Evolutionary conservation across 2,797 vertebrate genomes (phyloP).

Genomic region (Melanitta fusca): DNA sequence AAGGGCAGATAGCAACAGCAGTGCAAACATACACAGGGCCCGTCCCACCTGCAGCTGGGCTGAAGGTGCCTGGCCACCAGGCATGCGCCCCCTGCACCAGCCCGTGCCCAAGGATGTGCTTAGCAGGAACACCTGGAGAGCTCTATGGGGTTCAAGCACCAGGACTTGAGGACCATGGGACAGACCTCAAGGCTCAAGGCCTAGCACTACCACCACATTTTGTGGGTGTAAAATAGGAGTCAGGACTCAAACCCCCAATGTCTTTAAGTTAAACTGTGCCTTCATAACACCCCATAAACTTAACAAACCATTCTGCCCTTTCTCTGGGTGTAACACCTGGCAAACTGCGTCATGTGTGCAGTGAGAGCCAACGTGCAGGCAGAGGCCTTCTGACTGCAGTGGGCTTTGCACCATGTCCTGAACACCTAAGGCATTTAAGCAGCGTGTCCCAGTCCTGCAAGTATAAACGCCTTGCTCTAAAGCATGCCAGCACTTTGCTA

Average conservation of each 20-base stretch:
- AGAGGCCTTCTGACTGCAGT: not conserved
- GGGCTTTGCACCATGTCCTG: not conserved
- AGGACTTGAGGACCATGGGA: not conserved
- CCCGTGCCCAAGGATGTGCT: not conserved
- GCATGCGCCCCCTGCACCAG: not conserved
- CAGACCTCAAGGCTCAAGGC: not conserved
- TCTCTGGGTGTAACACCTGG: not conserved
- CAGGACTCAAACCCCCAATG: not conserved
- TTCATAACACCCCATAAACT: not conserved
- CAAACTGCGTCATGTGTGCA: not conserved
- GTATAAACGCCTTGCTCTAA: not conserved
- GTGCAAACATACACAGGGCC: not conserved
- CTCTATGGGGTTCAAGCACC: not conserved
- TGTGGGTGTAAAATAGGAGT: not conserved
- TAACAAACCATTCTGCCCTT: not conserved
- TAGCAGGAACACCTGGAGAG: not conserved
- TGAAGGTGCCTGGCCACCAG: not conserved
- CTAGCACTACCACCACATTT: not conserved
- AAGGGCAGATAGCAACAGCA: not conserved
- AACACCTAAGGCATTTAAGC: not conserved
- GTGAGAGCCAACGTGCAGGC: not conserved
- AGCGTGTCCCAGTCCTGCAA: not conserved
- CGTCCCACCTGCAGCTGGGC: not conserved
- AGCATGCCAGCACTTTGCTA: not conserved
- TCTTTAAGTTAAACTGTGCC: not conserved